Base-by-base conservation (phyloP, 2,113 vertebrate genomes). In the Eptesicus fuscus region DNA sequence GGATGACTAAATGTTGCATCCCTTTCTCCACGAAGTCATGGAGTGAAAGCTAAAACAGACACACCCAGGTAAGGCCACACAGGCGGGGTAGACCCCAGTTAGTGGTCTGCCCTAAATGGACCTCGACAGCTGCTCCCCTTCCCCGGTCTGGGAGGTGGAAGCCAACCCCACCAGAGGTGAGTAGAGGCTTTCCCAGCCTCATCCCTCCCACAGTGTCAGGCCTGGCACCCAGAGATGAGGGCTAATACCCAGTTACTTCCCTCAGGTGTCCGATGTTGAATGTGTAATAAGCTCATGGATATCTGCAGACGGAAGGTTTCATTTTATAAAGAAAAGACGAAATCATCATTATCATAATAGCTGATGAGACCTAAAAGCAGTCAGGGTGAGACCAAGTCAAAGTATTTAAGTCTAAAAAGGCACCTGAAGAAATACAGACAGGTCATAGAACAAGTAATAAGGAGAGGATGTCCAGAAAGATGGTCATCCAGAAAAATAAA, bases 311-410 rank as follows among this genome's bases (percentile, higher is more conserved):
- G 3, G 67, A 91, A 92, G 63, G 79, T 87, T 86, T 97, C 90
- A 93, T 96, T 96, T 96, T 91, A 85, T 49, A 93, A 94, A 95
- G 79, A 93, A 80, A 93, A 78, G 92, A 10, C 4, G 42, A 95
- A 76, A 37, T 53, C 51, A 79, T 77, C 71, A 88, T 94, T 90
- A 96, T 67, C 86, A 79, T 85, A 91, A 94, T 53, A 96, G 79
- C 78, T 49, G 32, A 76, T 86, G 76, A 92, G 76, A 89, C 44
- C 91, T 67, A 90, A 93, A 90, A 2, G 1, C 42, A 74, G 78
- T 77, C 8, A 77, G 32, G 37, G 51, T 2, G 17, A 97, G 63
- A 95, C 1, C 5, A 42, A 85, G 69, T 96, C 85, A 95, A 93
- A 95, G 95, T 87, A 95, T 70, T 95, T 88, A 53, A 80, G 44